Conservation (phyloP, 2,797 vertebrate genomes). For the Mormyrus proboscirostris region DNA sequence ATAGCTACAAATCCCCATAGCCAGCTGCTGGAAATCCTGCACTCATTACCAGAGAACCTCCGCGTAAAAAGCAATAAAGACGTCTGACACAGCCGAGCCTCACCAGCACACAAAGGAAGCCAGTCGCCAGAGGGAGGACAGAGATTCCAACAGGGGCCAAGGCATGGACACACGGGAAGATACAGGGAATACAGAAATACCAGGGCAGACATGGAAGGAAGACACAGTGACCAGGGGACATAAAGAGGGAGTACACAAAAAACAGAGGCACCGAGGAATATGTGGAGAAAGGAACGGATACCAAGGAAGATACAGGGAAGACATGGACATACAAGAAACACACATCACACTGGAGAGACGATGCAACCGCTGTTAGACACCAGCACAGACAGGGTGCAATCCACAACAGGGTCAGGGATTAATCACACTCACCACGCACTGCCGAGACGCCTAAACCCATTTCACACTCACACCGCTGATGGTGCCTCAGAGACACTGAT, state of each 20-base stretch:
- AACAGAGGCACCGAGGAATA: background rate
- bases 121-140: background rate
- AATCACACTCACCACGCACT: background rate
- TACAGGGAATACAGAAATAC: background rate
- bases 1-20: background rate
- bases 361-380: background rate
- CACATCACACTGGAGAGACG: background rate
- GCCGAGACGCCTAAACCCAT: background rate
- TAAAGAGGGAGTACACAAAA: background rate
- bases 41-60: background rate
- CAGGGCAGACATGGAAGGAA: background rate
- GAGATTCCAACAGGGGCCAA: background rate
- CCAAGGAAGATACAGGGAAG: background rate
- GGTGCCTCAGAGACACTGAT: background rate
- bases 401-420: background rate
- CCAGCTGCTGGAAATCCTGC: background rate
- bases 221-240: background rate
- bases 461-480: background rate
- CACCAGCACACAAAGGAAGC: background rate
- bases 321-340: background rate
- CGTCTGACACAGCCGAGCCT: background rate
- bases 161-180: background rate
- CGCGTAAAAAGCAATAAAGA: background rate
- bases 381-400: background rate
- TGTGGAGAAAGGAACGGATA: background rate